Evolutionary conservation across 2,797 vertebrate genomes (phyloP), one percentile per base, ranked within the genome.

Genomic region (Crocidura indochinensis): DNA sequence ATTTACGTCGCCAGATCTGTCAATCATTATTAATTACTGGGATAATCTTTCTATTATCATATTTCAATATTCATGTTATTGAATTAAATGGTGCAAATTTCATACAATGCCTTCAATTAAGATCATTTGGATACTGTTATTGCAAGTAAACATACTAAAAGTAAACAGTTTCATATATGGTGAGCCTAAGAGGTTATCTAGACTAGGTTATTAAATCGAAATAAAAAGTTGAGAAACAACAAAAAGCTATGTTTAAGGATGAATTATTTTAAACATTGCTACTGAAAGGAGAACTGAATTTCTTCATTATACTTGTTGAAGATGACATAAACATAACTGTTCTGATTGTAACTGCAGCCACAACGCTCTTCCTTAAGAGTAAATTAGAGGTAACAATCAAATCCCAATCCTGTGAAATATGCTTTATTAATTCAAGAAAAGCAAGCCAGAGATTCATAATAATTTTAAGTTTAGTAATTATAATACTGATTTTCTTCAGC

Each of bases 401-500:
- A 68, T 20, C 0, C 8, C 15, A 38, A 53, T 72, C 0, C 26
- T 78, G 5, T 75, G 82, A 31, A 75, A 51, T 77, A 0, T 27
- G 20, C 46, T 29, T 49, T 19, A 78, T 87, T 49, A 68, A 29
- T 89, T 0, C 8, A 72, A 1, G 22, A 84, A 91, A 49, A 82
- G 1, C 27, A 47, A 69, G 74, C 0, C 20, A 76, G 12, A 68
- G 7, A 82, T 26, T 3, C 3, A 83, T 68, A 87, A 90, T 79
- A 56, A 81, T 38, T 82, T 79, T 83, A 69, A 67, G 17, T 77
- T 84, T 4, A 20, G 8, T 77, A 92, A 88, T 62, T 56, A n/a
- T 47, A 93, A 86, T 65, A 86, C 86, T 69, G 6, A 69, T 90
- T 75, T 76, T 8, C n/a, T 76, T 72, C 14, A 77, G 2, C 44